Conservation (phyloP, 2,113 vertebrate genomes). For the Agelaius tricolor region DNA sequence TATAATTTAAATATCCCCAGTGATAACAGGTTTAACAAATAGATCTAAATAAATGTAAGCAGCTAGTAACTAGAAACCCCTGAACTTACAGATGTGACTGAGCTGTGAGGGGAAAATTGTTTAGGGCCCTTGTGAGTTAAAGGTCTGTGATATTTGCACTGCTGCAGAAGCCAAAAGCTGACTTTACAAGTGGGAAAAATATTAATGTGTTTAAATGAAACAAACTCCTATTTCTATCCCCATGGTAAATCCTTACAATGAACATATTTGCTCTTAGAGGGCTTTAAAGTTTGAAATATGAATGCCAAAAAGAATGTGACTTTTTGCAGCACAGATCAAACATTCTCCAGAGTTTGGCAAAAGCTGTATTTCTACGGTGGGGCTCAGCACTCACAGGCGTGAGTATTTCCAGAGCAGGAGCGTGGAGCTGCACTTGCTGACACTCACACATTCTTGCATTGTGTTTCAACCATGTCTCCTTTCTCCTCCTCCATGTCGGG, state of each 20-base stretch:
- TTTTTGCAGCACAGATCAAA: conserved; percentile 55
- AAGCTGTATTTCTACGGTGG: background rate
- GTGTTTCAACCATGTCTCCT: conserved; percentile 43
- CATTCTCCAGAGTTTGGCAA: conserved; percentile 56
- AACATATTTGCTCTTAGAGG: conserved; percentile 45
- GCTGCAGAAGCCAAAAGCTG: conserved; percentile 62
- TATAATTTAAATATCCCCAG: background rate
- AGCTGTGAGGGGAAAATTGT: background rate
- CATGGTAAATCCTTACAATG: conserved; percentile 31
- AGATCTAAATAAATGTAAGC: background rate
- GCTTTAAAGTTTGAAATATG: conserved; percentile 61
- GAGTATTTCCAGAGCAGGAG: conserved; percentile 65
- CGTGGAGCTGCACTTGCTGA: conserved; percentile 49
- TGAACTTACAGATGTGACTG: background rate
- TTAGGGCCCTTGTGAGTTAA: conserved; percentile 49
- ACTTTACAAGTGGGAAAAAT: conserved; percentile 67
- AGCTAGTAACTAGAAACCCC: background rate
- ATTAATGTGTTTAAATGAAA: conserved; percentile 63
- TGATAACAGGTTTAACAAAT: background rate
- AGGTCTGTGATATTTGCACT: conserved; percentile 47
- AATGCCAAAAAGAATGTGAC: conserved; percentile 64
- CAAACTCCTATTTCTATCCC: conserved; percentile 57
- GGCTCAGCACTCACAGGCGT: background rate
- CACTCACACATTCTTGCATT: conserved; percentile 60
- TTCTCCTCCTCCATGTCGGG: background rate